Conservation (phyloP, 1,140 invertebrate genomes). For the Philaenus spumarius region DNA sequence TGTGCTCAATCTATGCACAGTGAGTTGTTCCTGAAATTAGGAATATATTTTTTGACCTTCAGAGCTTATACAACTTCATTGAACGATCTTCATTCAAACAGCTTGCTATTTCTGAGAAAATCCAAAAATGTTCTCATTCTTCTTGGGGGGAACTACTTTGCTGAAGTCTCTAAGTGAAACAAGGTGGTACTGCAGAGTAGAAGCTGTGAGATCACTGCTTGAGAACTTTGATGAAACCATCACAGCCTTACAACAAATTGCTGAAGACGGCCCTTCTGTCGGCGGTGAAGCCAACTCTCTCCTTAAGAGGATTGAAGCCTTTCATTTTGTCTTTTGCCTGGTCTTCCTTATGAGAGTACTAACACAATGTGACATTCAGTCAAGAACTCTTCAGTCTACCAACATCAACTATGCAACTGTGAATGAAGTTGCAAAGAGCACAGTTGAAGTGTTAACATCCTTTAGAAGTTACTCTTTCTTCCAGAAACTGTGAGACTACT, state of each 20-base stretch:
- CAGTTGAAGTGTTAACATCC: conserved; percentile 4
- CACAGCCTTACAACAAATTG: conserved; percentile 9
- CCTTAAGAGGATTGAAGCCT: neutral
- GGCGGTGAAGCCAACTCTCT: conserved; percentile 5
- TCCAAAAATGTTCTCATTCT: conserved; percentile 5
- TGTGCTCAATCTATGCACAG: neutral
- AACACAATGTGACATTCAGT: conserved; percentile 10
- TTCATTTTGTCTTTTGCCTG: conserved; percentile 1
- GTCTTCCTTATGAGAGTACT: conserved; percentile 7
- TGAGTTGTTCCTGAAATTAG: neutral
- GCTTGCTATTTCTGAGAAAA: conserved; percentile 11
- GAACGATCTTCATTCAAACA: conserved; percentile 3
- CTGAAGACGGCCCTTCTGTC: conserved; percentile 3
- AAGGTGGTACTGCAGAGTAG: neutral
- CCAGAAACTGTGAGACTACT: conserved; percentile 1
- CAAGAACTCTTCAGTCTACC: conserved; percentile 6
- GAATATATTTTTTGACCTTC: conserved; percentile 7
- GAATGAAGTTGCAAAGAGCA: neutral
- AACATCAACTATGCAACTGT: neutral
- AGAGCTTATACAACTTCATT: conserved; percentile 11
- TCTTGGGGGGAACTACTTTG: neutral
- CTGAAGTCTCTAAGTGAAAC: conserved; percentile 12
- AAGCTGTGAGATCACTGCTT: neutral
- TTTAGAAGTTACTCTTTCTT: conserved; percentile 7
- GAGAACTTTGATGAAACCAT: no score